Evolutionary conservation across 2,888 invertebrate genomes (phyloP).

Genomic region (Homarus gammarus): DNA sequence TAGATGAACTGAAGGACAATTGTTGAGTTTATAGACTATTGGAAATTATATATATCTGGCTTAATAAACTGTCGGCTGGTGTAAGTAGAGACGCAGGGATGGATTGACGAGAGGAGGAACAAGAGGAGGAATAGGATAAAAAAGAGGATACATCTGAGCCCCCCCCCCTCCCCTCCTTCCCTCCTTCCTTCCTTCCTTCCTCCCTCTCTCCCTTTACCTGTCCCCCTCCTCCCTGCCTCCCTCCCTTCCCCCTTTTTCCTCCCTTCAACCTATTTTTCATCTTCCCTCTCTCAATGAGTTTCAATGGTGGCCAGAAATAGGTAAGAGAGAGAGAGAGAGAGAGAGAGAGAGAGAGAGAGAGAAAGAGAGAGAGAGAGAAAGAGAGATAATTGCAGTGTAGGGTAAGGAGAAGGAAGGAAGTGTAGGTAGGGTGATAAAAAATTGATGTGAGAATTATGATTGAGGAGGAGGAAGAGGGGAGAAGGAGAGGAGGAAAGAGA

Average conservation of each 20-base stretch:
- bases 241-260: background rate
- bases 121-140: too few relatives aligned
- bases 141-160: too few relatives aligned
- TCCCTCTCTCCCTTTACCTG: background rate
- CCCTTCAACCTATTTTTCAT: background rate
- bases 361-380: slow-evolving; percentile 20
- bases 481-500: background rate
- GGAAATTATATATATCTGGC: too few relatives aligned
- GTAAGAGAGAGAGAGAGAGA: slow-evolving; percentile 33
- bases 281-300: background rate
- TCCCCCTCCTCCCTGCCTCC: background rate
- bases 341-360: slow-evolving; percentile 40
- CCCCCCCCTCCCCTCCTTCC: too few relatives aligned
- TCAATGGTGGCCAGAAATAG: background rate
- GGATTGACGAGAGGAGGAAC: too few relatives aligned
- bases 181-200: background rate
- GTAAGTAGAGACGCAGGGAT: too few relatives aligned
- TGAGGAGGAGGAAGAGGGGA: background rate
- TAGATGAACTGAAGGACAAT: background rate
- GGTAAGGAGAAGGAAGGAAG: slow-evolving; percentile 1
- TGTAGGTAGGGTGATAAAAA: slow-evolving; percentile 4
- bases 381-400: background rate
- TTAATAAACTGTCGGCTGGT: too few relatives aligned
- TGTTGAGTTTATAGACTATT: background rate
- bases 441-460: background rate